These are phyloP conservation scores for Myrmophylax atrothorax DNA, from an alignment of 2,113 vertebrate species.

Conservation along the genomic window DNA sequence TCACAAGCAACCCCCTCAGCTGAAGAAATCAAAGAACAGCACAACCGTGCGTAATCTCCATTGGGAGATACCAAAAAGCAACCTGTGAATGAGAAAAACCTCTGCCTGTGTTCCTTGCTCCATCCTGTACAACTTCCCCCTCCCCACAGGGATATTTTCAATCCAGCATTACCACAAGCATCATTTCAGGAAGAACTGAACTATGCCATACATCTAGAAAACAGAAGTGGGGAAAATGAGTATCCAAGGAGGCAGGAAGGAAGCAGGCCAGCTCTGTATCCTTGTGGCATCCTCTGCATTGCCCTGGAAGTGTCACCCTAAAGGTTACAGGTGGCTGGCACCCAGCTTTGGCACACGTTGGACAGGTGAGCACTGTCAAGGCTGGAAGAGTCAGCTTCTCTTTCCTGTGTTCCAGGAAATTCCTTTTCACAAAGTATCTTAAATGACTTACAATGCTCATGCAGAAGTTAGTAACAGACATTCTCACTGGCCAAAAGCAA, in stretches of 20 bases:
- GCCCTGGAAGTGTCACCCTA: not conserved
- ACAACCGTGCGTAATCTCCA: not conserved
- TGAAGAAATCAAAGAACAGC: not conserved
- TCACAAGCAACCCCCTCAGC: not conserved
- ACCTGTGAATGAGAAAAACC: not conserved
- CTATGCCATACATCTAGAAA: not conserved
- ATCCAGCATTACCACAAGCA: not conserved
- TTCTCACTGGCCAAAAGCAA: not conserved
- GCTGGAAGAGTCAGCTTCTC: not conserved
- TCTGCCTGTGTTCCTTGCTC: not conserved
- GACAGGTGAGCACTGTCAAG: not conserved
- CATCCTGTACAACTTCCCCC: not conserved
- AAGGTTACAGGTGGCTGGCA: not conserved
- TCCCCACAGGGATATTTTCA: not conserved
- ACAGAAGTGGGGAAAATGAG: not conserved
- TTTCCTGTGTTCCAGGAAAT: not conserved
- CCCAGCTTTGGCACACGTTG: fast-evolving
- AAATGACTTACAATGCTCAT: not conserved
- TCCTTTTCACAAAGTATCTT: not conserved
- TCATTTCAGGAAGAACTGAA: not conserved
- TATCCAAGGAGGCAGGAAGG: not conserved
- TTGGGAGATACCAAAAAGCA: not conserved
- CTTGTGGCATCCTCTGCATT: not conserved
- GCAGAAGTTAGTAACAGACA: not conserved
- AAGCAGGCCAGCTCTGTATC: not conserved